These are phyloP conservation scores for Parazoanthus darwini DNA, from an alignment of 92 coral and sea anemone species.

Conservation along the genomic window DNA sequence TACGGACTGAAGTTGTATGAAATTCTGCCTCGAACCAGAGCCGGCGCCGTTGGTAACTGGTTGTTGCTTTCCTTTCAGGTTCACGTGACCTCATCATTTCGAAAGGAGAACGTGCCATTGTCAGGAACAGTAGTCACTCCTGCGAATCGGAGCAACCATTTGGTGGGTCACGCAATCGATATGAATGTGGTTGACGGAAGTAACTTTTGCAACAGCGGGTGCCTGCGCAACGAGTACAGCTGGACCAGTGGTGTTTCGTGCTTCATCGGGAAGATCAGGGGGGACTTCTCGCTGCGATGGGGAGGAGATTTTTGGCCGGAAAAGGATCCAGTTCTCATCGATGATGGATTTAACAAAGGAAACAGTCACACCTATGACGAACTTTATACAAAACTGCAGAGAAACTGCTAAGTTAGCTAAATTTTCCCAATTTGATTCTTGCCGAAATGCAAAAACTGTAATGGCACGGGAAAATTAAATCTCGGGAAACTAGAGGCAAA, in stretches of 20 bases:
- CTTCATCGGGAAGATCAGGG: constrained; percentile 50
- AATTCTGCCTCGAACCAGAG: no score
- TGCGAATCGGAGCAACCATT: constrained; percentile 56
- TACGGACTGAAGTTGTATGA: no score
- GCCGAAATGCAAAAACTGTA: no score
- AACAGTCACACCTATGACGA: constrained; percentile 1
- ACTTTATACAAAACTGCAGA: constrained; percentile 44
- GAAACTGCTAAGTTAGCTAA: constrained; percentile 28
- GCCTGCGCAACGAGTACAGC: constrained; percentile 11
- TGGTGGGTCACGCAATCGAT: constrained; percentile 66
- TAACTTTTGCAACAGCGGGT: constrained; percentile 49
- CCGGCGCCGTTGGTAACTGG: no score
- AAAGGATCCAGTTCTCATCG: constrained; percentile 55
- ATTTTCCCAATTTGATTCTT: no score
- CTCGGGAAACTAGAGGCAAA: no score
- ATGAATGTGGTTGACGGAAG: constrained; percentile 45
- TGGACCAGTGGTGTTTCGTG: constrained; percentile 34
- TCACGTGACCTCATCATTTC: constrained; percentile 54
- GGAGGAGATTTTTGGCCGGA: constrained; percentile 54
- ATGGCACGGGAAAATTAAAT: no score
- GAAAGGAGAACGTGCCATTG: constrained; percentile 1
- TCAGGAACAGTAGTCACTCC: constrained; percentile 53
- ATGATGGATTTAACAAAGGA: constrained; percentile 44
- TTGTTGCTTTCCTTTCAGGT: constrained; percentile 24
- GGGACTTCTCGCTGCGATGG: constrained; percentile 51